Evolutionary conservation across 2,113 vertebrate genomes (phyloP).

Genomic region (Petromus typicus): DNA sequence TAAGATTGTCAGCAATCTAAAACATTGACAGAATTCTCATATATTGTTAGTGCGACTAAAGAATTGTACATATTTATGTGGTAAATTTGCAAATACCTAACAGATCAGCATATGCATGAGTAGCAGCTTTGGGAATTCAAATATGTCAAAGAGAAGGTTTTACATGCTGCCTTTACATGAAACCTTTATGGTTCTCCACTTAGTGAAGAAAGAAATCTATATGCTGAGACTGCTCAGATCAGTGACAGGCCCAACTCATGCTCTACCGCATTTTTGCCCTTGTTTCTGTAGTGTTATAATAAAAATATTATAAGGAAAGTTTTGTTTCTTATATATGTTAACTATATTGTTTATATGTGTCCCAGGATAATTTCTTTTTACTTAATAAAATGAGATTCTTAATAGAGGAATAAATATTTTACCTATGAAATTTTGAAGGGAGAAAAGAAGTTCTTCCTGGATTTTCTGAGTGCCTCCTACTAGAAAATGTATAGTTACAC

Average conservation of each 20-base stretch:
- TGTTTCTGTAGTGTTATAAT: neutral
- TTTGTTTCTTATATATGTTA: neutral
- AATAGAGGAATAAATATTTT: neutral
- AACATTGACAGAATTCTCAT: neutral
- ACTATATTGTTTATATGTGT: neutral
- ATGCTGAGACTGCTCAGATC: neutral
- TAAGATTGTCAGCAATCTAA: neutral
- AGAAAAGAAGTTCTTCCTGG: neutral
- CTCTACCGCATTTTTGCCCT: neutral
- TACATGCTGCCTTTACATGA: neutral
- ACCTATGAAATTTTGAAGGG: neutral
- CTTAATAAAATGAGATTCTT: neutral
- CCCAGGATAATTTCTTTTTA: neutral
- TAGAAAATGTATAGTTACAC: neutral
- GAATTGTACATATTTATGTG: neutral
- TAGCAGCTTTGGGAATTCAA: neutral
- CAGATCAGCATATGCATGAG: neutral
- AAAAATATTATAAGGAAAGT: neutral
- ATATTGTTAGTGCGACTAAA: neutral
- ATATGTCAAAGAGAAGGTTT: neutral
- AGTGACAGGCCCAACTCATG: neutral
- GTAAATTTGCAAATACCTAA: neutral
- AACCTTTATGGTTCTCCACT: neutral
- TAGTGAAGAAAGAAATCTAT: neutral
- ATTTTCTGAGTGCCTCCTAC: neutral